Evolutionary conservation across 2,888 invertebrate genomes (phyloP), one percentile per base, ranked within the genome.

Genomic region (Pachydiplax longipennis): DNA sequence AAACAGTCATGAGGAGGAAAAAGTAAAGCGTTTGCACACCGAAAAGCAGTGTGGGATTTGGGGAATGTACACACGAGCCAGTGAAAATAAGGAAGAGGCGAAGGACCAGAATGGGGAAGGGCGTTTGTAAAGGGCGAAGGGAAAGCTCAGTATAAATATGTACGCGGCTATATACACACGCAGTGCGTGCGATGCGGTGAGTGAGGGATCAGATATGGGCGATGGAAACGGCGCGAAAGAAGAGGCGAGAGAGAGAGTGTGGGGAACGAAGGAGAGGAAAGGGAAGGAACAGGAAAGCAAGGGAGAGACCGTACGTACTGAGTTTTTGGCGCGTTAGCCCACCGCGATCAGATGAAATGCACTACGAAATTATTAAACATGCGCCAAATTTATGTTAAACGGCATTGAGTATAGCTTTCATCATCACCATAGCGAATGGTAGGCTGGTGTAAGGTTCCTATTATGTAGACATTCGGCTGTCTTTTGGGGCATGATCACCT

Each of bases 151-250:
- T 87, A 87, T 87, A 87, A 87, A 87, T 87, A 87, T 87, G 87
- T 87, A 87, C 87, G 87, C 87, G 87, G 58, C 61, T 37, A 37
- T 87, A 87, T 87, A 87, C 87, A 87, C 87, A 87, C 87, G 53
- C 53, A 53, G 53, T 87, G 87, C 87, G 87, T 58, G 58, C 61
- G 61, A 87, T 87, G 87, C 83, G 87, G 61, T 37, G 22, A 61
- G 87, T 37, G 87, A 58, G 87, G 87, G 87, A 87, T 87, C 58
- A 37, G 37, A 87, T 37, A 58, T 61, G 61, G 61, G 37, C 37
- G 87, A 35, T n/a, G 15, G 82, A 18, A 53, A 18, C 3, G 18
- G 53, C 18, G 53, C 44, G 6, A 44, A 44, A 44, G 44, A 44
- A 44, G 44, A 44, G 44, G 44, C 44, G 44, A 44, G 44, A 44